Evolutionary conservation across 1,140 invertebrate genomes (phyloP).

Genomic region (Sycophila sp.): DNA sequence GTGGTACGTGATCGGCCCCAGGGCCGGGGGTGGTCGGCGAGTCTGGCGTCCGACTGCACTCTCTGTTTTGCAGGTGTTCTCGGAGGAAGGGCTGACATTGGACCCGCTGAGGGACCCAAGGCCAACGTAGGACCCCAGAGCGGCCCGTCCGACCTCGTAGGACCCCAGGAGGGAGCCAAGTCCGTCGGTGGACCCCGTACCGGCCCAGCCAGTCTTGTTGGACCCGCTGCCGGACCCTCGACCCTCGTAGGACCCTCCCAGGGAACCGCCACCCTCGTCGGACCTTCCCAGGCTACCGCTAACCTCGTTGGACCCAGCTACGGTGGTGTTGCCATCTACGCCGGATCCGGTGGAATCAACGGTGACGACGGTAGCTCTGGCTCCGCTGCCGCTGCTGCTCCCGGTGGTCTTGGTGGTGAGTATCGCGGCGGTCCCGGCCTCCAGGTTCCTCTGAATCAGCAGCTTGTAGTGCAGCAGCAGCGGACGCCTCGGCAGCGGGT

Average conservation of each 20-base stretch:
- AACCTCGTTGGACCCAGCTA: slow-evolving; percentile 65
- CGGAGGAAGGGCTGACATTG: slow-evolving; percentile 64
- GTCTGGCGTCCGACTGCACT: neutral
- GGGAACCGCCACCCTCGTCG: slow-evolving; percentile 62
- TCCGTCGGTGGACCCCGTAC: slow-evolving; percentile 64
- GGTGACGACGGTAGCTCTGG: slow-evolving; percentile 66
- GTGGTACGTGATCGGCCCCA: slow-evolving; percentile 61
- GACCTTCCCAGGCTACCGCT: slow-evolving; percentile 61
- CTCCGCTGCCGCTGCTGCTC: slow-evolving; percentile 62
- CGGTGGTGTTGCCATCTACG: slow-evolving; percentile 63
- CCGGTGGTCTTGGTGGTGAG: slow-evolving; percentile 54
- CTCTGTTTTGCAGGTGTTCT: slow-evolving; percentile 53
- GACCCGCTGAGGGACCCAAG: slow-evolving; percentile 65
- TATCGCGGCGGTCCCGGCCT: neutral
- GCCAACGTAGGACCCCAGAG: slow-evolving; percentile 65
- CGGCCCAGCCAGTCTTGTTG: slow-evolving; percentile 62
- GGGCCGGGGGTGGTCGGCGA: too few species aligned
- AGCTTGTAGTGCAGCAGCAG: neutral
- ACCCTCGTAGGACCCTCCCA: slow-evolving; percentile 62
- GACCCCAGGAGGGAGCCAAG: slow-evolving; percentile 65
- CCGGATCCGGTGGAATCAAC: slow-evolving; percentile 64
- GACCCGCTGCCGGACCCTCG: slow-evolving; percentile 63
- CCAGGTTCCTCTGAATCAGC: too few species aligned
- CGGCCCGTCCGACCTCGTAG: slow-evolving; percentile 63
- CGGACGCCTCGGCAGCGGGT: slow-evolving; percentile 20